Conservation (phyloP, 2,797 vertebrate species). For the Adelosebastes latens region DNA sequence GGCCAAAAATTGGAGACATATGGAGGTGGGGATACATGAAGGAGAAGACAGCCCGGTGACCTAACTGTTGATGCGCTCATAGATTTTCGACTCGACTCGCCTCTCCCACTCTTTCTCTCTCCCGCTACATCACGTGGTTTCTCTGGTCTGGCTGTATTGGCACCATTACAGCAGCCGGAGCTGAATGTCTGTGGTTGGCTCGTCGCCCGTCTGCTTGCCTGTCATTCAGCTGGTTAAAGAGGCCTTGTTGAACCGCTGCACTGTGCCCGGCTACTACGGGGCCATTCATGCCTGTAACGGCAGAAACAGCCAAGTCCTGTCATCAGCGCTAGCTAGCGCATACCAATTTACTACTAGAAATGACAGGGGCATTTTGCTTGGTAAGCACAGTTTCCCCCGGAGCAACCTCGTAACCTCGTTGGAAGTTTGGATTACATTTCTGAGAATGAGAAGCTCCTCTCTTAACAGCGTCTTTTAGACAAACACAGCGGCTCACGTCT, state of each 20-base stretch:
- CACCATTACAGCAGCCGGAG: conserved; percentile 62
- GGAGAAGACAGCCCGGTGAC: conserved; percentile 33
- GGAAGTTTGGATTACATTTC: conserved; percentile 43
- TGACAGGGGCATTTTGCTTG: conserved; percentile 59
- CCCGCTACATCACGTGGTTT: conserved; percentile 36
- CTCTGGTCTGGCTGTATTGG: conserved; percentile 67
- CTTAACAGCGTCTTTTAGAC: conserved; percentile 17
- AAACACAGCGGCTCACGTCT: conserved; percentile 39
- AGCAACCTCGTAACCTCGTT: conserved; percentile 48
- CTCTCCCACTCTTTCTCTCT: conserved; percentile 35
- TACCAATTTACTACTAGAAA: conserved; percentile 66
- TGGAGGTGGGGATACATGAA: conserved; percentile 11
- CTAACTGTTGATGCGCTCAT: conserved; percentile 38
- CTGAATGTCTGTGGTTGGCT: conserved; percentile 72
- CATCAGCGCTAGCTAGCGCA: conserved; percentile 51
- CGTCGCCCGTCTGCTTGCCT: conserved; percentile 65
- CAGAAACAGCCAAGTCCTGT: conserved; percentile 67
- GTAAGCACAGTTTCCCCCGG: conserved; percentile 46
- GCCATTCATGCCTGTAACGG: conserved; percentile 69
- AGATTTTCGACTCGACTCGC: conserved; percentile 1
- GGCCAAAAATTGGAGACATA: conserved; percentile 13
- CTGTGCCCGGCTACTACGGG: conserved; percentile 69
- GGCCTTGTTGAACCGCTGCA: conserved; percentile 74
- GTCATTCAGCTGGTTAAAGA: conserved; percentile 76
- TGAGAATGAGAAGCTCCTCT: conserved; percentile 41